Evolutionary conservation across 2,113 vertebrate species (phyloP).

Genomic region (Siniperca knerii): DNA sequence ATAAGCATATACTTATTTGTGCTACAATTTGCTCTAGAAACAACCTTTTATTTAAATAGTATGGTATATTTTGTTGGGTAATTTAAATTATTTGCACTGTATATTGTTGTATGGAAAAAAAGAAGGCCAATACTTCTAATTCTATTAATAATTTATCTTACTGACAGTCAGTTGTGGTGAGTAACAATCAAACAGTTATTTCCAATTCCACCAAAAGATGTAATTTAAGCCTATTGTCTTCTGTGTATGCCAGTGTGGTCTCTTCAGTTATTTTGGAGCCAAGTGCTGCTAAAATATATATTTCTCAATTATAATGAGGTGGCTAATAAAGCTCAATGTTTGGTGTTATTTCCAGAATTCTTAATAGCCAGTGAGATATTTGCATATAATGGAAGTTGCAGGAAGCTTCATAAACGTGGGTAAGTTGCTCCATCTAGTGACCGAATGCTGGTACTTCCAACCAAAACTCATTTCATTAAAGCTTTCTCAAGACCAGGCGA

Average conservation of each 20-base stretch:
- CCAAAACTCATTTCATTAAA: not conserved
- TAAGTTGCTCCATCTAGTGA: conserved; percentile 65
- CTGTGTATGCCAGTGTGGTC: not conserved
- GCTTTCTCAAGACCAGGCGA: too few species aligned
- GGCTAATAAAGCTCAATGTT: not conserved
- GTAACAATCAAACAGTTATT: too few species aligned
- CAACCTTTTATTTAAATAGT: too few species aligned
- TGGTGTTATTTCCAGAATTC: not conserved
- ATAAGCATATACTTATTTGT: not conserved
- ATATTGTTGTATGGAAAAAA: not conserved
- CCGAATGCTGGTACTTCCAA: not conserved
- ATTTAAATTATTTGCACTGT: not conserved
- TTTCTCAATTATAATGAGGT: not conserved
- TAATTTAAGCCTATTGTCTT: not conserved
- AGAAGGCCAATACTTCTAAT: not conserved
- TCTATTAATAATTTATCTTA: not conserved
- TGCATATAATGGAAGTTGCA: not conserved
- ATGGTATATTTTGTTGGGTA: too few species aligned
- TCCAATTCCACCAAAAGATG: too few species aligned
- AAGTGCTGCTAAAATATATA: not conserved
- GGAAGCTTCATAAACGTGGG: conserved; percentile 11
- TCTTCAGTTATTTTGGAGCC: not conserved
- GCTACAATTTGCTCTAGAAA: not conserved
- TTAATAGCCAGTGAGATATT: not conserved
- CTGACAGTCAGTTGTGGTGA: too few species aligned